Evolutionary conservation across 2,113 vertebrate species (phyloP).

Genomic region (Chaenocephalus aceratus): DNA sequence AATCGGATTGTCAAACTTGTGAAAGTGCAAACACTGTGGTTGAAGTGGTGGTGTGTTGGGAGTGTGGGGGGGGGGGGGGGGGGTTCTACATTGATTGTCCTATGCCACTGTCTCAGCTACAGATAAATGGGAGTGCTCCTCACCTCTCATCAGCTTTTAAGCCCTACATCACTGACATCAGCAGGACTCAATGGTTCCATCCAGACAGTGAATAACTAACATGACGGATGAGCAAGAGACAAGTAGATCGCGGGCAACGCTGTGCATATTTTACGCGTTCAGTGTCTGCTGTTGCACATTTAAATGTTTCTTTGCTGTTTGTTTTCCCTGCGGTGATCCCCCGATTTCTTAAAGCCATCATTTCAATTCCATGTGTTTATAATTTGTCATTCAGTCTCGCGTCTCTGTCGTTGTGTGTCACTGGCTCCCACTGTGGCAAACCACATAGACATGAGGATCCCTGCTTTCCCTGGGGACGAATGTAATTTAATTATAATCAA

Average conservation of each 20-base stretch:
- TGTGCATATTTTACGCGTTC: slow-evolving; percentile 26
- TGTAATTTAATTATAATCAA: slow-evolving; percentile 91
- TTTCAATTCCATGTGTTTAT: slow-evolving; percentile 78
- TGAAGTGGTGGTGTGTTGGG: slow-evolving; percentile 50
- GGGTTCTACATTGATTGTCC: slow-evolving; percentile 40
- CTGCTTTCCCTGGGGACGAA: slow-evolving; percentile 79
- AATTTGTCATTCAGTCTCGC: slow-evolving; percentile 76
- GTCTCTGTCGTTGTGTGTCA: slow-evolving; percentile 56
- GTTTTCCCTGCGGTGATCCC: slow-evolving; percentile 66
- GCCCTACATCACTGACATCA: slow-evolving; percentile 31
- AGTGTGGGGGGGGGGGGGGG: neutral
- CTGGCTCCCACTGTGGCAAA: slow-evolving; percentile 68
- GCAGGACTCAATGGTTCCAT: slow-evolving; percentile 25
- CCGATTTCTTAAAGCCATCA: slow-evolving; percentile 67
- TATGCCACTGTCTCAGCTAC: slow-evolving; percentile 17
- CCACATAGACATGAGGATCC: slow-evolving; percentile 70
- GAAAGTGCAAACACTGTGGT: slow-evolving; percentile 61
- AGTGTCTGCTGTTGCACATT: slow-evolving; percentile 44
- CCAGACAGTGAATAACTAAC: slow-evolving; percentile 27
- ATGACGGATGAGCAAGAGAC: slow-evolving; percentile 8
- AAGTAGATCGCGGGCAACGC: slow-evolving; percentile 20
- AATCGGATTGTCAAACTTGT: slow-evolving; percentile 68
- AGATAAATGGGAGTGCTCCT: slow-evolving; percentile 38
- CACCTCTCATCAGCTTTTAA: slow-evolving; percentile 37
- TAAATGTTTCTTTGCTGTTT: slow-evolving; percentile 55